Base-by-base conservation (phyloP, 2,113 vertebrate genomes). In the Enhydra lutris region DNA sequence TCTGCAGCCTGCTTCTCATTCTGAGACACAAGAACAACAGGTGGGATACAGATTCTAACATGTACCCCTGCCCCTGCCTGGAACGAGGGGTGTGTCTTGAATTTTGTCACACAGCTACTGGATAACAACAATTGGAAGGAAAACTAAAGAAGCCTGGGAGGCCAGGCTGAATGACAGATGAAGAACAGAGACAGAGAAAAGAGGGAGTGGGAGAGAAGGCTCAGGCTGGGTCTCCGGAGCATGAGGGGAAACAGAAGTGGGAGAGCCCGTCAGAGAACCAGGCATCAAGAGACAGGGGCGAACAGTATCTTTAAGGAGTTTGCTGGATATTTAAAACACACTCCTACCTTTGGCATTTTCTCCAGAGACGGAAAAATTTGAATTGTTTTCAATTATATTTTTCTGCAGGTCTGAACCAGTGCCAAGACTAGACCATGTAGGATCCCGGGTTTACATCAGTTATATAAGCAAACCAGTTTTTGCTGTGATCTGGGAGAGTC, bases 391-490 rank as follows among this genome's bases (percentile, higher is more conserved):
- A 47, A 7, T 67, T 93, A 24, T 65, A 20, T 79, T 82, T 95
- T 93, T 42, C 83, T 87, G 69, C 65, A 81, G 55, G 26, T 39
- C 84, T 81, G 87, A 69, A 29, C 26, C 18, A n/a, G 61, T 20
- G 36, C 84, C 80, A 59, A 88, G 50, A 12, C 89, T 20, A 52
- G 95, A 76, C 73, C 39, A 3, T 6, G 29, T 10, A 42, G 42
- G 52, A 55, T 26, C 36, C 83, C 67, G 88, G 80, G 69, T 82
- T 82, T 93, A 9, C 15, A 82, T 20, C 3, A 2, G 84, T 96
- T 94, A 95, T 47, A 85, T 79, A 95, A 97, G 90, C 74, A 73
- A 96, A 67, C 91, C 78, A 95, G 47, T 81, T 81, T 57, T 84
- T 61, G 52, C 92, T 96, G 59, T 78, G 57, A 78, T 95, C 80